Base-by-base conservation (phyloP, 2,888 invertebrate species). In the Pristionchus entomophagus region DNA sequence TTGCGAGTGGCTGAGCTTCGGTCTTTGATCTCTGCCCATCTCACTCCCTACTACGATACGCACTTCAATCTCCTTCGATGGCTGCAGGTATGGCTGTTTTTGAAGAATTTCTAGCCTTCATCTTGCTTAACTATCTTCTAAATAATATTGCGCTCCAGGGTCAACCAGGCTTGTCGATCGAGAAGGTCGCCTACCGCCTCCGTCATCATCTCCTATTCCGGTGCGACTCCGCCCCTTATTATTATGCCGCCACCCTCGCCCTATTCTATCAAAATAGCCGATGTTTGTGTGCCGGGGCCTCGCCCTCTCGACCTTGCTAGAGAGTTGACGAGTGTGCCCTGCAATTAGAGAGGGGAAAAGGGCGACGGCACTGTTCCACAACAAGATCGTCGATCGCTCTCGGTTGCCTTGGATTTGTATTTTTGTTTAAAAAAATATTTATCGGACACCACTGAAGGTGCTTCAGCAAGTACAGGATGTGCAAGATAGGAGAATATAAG, bases 171-270 rank as follows among this genome's bases (percentile, higher is more conserved):
- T 29, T 86, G 6, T 85, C 90, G 51, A 53, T 93, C 3, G 88
- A 88, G 6, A 90, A 92, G 84, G 90, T 93, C 32, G 90, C 92
- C 6, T 87, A 89, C 19, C 92, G 93, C 77, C 87, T 93, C 56
- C 88, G 87, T 29, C 90, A 90, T 81, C 93, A 93, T 87, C 84
- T 93, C 59, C 88, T 88, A 35, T 86, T 88, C 17, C 87, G 91
- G 85, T 88, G 8, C 22, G 45, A 8, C 12, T 80, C n/a, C n/a
- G n/a, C n/a, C n/a, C 10, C 3, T 5, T 4, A 22, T 6, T 29
- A 6, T 59, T 26, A 45, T 45, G 45, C n/a, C n/a, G 6, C 45
- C 14, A 6, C 45, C 45, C 14, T 45, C 12, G 32, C 35, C 6
- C 17, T 35, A 5, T 26, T 62, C 14, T 32, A 62, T 29, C 12